Conservation (phyloP, 2,797 vertebrate genomes). For the Margarornis squamiger region DNA sequence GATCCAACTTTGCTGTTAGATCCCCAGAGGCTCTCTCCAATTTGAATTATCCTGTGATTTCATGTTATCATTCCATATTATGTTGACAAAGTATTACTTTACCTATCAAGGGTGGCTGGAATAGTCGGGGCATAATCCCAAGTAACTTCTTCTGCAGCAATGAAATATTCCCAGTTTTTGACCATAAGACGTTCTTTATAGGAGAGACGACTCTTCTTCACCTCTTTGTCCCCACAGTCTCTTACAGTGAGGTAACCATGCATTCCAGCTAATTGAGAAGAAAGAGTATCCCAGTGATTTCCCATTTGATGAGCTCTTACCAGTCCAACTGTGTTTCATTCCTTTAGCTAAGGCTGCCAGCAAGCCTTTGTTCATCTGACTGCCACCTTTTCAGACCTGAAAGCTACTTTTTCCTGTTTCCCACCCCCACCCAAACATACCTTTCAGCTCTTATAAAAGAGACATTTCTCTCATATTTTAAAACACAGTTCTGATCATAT, state of each 20-base stretch:
- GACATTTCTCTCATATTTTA: not conserved
- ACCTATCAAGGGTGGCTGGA: conserved; percentile 83
- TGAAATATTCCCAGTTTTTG: conserved; percentile 87
- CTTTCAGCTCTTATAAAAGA: not conserved
- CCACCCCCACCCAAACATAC: not conserved
- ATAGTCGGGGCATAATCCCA: conserved; percentile 90
- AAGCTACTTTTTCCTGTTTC: not conserved
- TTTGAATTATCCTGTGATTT: not conserved
- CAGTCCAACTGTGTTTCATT: not conserved
- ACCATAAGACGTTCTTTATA: conserved; percentile 74
- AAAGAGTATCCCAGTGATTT: not conserved
- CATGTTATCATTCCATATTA: not conserved
- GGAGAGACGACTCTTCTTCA: conserved; percentile 72
- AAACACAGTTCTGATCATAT: not conserved
- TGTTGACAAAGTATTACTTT: conserved; percentile 29
- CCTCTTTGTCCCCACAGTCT: conserved; percentile 75
- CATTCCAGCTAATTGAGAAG: conserved; percentile 82
- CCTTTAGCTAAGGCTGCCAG: not conserved
- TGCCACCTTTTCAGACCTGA: not conserved
- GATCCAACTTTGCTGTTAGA: not conserved
- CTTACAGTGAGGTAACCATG: conserved; percentile 82
- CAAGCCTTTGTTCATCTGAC: not conserved
- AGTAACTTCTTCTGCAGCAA: conserved; percentile 89
- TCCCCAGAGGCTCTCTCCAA: not conserved
- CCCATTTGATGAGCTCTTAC: not conserved